Evolutionary conservation across 1,140 invertebrate species (phyloP).

Genomic region (Calephelis nemesis): DNA sequence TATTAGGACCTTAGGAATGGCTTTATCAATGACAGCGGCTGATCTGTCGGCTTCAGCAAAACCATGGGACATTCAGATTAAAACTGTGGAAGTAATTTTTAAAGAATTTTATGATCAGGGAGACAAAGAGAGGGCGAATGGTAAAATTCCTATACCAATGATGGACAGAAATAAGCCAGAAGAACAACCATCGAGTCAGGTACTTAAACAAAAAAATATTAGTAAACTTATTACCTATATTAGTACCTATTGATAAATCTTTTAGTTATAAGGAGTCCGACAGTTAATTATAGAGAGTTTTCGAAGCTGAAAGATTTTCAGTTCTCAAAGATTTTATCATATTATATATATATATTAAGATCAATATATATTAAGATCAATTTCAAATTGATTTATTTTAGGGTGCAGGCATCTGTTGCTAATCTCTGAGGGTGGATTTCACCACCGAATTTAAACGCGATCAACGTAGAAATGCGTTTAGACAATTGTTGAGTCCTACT

Average conservation of each 20-base stretch:
- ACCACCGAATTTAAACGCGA: too few relatives aligned
- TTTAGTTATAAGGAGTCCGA: too few relatives aligned
- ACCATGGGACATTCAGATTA: slow-evolving; percentile 89
- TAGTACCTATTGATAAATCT: slow-evolving; percentile 85
- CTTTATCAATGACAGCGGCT: slow-evolving; percentile 89
- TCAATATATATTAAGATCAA: too few relatives aligned
- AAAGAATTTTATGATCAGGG: slow-evolving; percentile 92
- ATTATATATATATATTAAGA: too few relatives aligned
- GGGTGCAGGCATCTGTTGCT: too few relatives aligned
- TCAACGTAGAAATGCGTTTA: too few relatives aligned
- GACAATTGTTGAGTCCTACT: too few relatives aligned
- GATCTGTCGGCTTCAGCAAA: slow-evolving; percentile 91
- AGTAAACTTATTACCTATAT: slow-evolving; percentile 91
- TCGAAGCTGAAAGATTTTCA: too few relatives aligned
- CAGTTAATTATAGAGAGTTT: too few relatives aligned
- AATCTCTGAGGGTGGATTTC: too few relatives aligned
- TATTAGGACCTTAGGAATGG: slow-evolving; percentile 77
- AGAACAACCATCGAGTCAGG: slow-evolving; percentile 87
- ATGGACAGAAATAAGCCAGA: slow-evolving; percentile 89
- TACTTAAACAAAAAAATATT: slow-evolving; percentile 79
- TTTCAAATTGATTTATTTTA: too few relatives aligned
- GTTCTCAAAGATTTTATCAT: too few relatives aligned
- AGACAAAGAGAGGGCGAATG: slow-evolving; percentile 86
- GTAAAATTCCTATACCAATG: slow-evolving; percentile 87
- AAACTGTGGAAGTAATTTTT: slow-evolving; percentile 91